Evolutionary conservation across 2,797 vertebrate genomes (phyloP), one percentile per base, ranked within the genome.

Genomic region (Lacerta bilineata): DNA sequence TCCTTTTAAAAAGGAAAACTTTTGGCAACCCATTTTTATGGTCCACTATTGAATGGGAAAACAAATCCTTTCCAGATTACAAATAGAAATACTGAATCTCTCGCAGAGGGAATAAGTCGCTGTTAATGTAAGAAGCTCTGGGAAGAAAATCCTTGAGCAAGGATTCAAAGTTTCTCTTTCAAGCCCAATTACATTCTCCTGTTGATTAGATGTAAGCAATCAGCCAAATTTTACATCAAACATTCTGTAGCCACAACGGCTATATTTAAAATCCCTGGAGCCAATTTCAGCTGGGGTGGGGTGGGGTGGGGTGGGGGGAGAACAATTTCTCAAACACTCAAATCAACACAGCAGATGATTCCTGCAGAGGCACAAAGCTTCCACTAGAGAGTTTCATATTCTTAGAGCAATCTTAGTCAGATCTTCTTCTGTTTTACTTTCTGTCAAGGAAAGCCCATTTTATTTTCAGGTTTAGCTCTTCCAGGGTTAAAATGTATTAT

Each of bases 91-190:
- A 61, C 27, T 33, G 64, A 10, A 25, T 77, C 23, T 75, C 25
- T 15, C 66, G 39, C 25, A 17, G 17, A 68, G 72, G 27, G 1
- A 82, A 77, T 46, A 87, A 91, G 25, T 46, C 17, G 64, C 2
- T 50, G 91, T 75, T 88, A 75, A 89, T 50, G 15, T 83, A 91
- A 91, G 93, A 87, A 75, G 83, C 82, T 17, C 43, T 69, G 80
- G 75, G 86, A 91, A 90, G 0, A 0, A 92, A 93, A 89, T 87
- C 0, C 3, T 86, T 64, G 83, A 80, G 82, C 13, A 90, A 2
- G 84, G 87, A 94, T 75, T 75, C 69, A 87, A 88, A 80, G 36
- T 64, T 95, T 92, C 85, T 86, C 11, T 91, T 94, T 89, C 88
- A 82, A 89, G 85, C 79, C 61, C 10, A 89, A 33, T 85, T 36